Percentiles rank a stretch among this genome's conserved stretches.
phyloP scores from a whole-genome alignment of 1,140 invertebrate species.

The Parapsyche elsis region DNA sequence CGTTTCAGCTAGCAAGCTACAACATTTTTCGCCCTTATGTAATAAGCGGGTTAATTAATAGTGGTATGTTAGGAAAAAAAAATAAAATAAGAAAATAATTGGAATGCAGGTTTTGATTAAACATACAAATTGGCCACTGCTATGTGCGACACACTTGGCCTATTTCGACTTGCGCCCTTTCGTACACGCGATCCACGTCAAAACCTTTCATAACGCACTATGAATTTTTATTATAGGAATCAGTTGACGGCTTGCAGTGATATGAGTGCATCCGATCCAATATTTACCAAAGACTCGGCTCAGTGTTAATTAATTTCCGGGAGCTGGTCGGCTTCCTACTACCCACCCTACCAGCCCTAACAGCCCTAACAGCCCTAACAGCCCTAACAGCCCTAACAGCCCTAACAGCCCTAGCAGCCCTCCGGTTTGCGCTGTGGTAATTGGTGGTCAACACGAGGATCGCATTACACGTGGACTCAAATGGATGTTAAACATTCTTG shows the following conservation, averaged over 20 bases:
- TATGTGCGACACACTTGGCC: too few species aligned
- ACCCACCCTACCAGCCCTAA: neutral
- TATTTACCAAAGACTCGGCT: conserved; percentile 26
- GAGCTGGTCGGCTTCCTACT: neutral
- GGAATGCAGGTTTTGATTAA: too few species aligned
- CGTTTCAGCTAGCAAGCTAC: too few species aligned
- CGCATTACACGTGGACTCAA: conserved; percentile 35
- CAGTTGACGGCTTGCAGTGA: neutral
- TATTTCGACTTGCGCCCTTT: too few species aligned
- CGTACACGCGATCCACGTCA: too few species aligned
- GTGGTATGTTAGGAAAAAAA: too few species aligned
- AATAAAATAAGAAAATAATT: too few species aligned
- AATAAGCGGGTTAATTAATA: too few species aligned
- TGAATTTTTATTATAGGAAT: neutral
- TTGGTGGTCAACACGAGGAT: conserved; percentile 44
- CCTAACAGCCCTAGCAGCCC: neutral
- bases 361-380: too few species aligned
- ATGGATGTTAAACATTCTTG: conserved; percentile 39
- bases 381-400: neutral
- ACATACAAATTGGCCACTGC: too few species aligned
- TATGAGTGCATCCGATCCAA: neutral
- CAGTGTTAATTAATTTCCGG: conserved; percentile 41
- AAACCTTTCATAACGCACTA: too few species aligned
- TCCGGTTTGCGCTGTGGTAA: conserved; percentile 1
- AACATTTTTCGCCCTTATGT: too few species aligned